Percentiles rank a stretch among this genome's conserved stretches.
Conservation (phyloP, 2,797 vertebrate species). For the Neomorphus geoffroyi region DNA sequence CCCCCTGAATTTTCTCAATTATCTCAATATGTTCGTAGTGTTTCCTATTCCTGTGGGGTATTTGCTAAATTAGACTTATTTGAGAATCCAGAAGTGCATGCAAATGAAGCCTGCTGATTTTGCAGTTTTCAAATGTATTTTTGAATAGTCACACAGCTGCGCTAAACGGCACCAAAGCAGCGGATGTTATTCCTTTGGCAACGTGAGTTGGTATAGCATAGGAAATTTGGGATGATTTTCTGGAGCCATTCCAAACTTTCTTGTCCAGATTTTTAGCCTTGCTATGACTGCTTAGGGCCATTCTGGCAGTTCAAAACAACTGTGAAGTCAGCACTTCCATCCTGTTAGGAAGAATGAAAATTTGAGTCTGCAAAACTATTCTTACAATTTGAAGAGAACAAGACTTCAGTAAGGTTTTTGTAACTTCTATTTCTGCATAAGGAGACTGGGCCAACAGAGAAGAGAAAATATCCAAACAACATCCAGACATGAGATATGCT, state of each 20-base stretch:
- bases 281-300: neutral
- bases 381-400: neutral
- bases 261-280: neutral
- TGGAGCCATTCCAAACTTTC: neutral
- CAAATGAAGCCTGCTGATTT: neutral
- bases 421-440: neutral
- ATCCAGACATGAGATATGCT: neutral
- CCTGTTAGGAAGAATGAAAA: neutral
- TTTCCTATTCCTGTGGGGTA: neutral
- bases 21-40: neutral
- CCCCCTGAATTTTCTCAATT: neutral
- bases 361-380: neutral
- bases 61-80: constrained; percentile 34
- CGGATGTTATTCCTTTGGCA: neutral
- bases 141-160: neutral
- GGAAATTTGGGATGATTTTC: constrained; percentile 11
- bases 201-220: neutral
- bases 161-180: neutral
- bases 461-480: neutral
- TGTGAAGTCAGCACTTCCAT: neutral
- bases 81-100: neutral
- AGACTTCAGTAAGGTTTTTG: neutral
- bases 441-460: neutral
- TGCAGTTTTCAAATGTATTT: neutral
- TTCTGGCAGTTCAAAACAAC: neutral